Evolutionary conservation across 2,797 vertebrate genomes (phyloP).

Genomic region (Hirundo rustica): DNA sequence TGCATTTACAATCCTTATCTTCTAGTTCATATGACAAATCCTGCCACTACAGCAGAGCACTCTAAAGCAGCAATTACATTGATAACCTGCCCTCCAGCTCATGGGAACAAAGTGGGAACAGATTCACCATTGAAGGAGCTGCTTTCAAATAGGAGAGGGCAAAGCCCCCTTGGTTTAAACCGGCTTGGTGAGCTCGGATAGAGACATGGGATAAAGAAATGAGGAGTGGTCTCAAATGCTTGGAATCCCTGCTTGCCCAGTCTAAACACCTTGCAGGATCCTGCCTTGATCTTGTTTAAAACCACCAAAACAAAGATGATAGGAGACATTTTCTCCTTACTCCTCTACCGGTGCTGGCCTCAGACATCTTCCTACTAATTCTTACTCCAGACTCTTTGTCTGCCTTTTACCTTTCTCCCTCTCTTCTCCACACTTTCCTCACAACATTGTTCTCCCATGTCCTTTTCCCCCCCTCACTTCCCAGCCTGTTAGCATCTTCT

Average conservation of each 20-base stretch:
- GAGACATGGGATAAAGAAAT: not conserved
- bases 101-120: fast-evolving
- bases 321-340: not conserved
- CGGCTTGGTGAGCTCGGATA: not conserved
- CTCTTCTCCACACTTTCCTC: not conserved
- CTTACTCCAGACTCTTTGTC: not conserved
- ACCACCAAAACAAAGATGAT: not conserved
- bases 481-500: not conserved
- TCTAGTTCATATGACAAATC: not conserved
- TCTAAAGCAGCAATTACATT: not conserved
- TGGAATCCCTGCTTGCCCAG: not conserved
- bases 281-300: not conserved
- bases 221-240: not conserved
- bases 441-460: not conserved
- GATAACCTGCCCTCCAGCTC: not conserved
- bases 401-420: not conserved
- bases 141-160: not conserved
- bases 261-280: not conserved
- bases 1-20: not conserved
- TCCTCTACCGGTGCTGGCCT: not conserved
- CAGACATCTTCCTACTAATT: not conserved
- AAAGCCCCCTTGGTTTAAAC: not conserved
- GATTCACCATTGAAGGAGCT: not conserved
- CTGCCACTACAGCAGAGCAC: not conserved
- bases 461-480: not conserved